phyloP scores from a whole-genome alignment of 2,888 invertebrate genomes.

The Microchrysa polita region DNA sequence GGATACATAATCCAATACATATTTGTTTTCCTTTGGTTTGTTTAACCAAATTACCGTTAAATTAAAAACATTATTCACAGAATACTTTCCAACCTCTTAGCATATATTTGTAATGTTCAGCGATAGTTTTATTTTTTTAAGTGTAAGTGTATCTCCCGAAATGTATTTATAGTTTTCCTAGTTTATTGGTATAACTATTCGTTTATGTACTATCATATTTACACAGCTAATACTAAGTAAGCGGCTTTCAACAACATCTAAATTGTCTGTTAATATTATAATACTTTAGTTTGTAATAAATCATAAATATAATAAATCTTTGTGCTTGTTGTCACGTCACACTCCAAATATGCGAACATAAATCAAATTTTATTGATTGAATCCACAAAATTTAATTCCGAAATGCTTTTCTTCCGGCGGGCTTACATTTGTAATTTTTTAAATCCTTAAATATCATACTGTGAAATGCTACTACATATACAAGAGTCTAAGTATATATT shows the following conservation, averaged over 20 bases:
- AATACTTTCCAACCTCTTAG: too few relatives aligned
- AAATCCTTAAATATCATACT: neutral
- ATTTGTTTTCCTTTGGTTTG: too few relatives aligned
- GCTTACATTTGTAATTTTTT: neutral
- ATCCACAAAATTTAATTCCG: neutral
- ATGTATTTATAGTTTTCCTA: neutral
- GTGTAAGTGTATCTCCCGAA: conserved; percentile 12
- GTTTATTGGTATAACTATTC: neutral
- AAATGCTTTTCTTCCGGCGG: conserved; percentile 17
- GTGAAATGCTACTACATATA: conserved; percentile 8
- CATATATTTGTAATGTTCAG: too few relatives aligned
- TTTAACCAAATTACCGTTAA: too few relatives aligned
- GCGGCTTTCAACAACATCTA: conserved; percentile 9
- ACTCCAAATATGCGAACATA: too few relatives aligned
- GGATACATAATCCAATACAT: too few relatives aligned
- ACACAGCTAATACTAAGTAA: conserved; percentile 29
- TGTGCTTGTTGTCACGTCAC: conserved; percentile 20
- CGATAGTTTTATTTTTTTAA: neutral
- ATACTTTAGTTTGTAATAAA: conserved; percentile 4
- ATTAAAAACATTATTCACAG: too few relatives aligned
- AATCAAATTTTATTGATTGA: too few relatives aligned
- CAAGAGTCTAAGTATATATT: conserved; percentile 25
- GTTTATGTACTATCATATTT: conserved; percentile 21
- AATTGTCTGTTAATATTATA: conserved; percentile 11
- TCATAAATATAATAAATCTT: conserved; percentile 6